Percentiles rank a stretch among this genome's conserved stretches.
Evolutionary conservation across 92 coral and sea anemone species (phyloP).

Genomic region (Epizoanthus stellaris): DNA sequence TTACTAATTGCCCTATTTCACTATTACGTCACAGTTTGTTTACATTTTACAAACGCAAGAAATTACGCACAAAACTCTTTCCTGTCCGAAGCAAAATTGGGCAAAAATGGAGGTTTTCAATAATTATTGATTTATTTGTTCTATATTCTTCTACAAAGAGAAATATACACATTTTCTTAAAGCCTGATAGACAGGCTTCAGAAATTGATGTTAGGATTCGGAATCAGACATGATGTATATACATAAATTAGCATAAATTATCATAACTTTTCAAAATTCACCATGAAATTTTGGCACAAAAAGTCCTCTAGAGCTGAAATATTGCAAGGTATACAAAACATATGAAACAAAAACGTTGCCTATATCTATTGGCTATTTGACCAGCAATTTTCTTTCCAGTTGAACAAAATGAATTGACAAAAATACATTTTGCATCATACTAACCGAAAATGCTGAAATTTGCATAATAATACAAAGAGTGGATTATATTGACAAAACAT

Average conservation of each 20-base stretch:
- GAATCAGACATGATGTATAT: slow-evolving; percentile 8
- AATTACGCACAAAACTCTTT: no score
- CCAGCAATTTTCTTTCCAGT: slow-evolving; percentile 8
- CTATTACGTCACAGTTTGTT: no score
- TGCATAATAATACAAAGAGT: neutral
- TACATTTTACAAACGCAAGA: no score
- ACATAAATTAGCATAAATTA: neutral
- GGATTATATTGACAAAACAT: slow-evolving; percentile 2
- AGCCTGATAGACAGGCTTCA: slow-evolving; percentile 7
- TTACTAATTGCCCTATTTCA: no score
- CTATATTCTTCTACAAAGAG: neutral
- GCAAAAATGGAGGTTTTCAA: neutral
- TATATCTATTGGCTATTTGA: slow-evolving; percentile 17
- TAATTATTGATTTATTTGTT: neutral
- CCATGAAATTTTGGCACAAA: neutral
- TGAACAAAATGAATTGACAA: slow-evolving; percentile 24
- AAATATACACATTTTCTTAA: slow-evolving; percentile 4
- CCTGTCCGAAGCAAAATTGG: slow-evolving; percentile 12
- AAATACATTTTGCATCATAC: slow-evolving; percentile 1
- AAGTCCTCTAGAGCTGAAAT: neutral
- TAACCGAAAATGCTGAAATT: slow-evolving; percentile 24
- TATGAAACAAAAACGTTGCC: slow-evolving; percentile 14
- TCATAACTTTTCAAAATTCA: neutral
- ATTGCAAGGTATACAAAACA: slow-evolving; percentile 12
- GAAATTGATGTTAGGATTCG: neutral